Evolutionary conservation across 2,113 vertebrate species (phyloP), one percentile per base, ranked within the genome.

Genomic region (Perccottus glenii): DNA sequence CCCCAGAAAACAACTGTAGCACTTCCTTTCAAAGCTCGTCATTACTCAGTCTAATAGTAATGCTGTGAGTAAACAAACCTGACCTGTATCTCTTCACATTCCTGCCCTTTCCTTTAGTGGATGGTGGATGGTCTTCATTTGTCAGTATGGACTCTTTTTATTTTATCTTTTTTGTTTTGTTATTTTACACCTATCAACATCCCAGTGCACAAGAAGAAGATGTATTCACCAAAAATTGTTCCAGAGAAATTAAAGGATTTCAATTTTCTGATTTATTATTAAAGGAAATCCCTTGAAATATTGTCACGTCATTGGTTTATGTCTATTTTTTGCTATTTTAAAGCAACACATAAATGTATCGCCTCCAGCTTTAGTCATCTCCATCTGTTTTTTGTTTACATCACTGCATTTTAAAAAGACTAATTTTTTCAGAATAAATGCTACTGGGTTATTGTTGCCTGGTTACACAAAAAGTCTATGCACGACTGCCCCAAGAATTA

Each of bases 321-420:
- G 4, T 7, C n/a, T 8, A 36, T 55, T n/a, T 10, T 2, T 27
- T 5, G 38, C 5, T 50, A 19, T 50, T 36, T 36, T 36, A 36
- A n/a, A 7, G 2, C 35, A 14, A 11, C 60, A 57, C n/a, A 33
- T 15, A 8, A 53, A 63, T 27, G 48, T 73, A 43, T 50, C 71
- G 72, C 78, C 74, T 81, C 71, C 71, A 69, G 75, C 72, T 69
- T 38, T 40, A 68, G 19, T 5, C 5, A 44, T 63, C 27, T 15
- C 48, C 72, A 75, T 75, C 68, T 58, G 59, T 27, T 11, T 51
- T 66, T 27, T 51, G 66, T 84, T 84, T 75, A 57, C 35, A 63
- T 59, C 42, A 50, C 46, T 9, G 0, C 40, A 40, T 40, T 27
- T 27, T 2, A 40, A 40, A 48, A 71, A 67, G 52, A 46, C 36